Conservation (phyloP, 2,888 invertebrate genomes). For the Drosophila buzzatii region DNA sequence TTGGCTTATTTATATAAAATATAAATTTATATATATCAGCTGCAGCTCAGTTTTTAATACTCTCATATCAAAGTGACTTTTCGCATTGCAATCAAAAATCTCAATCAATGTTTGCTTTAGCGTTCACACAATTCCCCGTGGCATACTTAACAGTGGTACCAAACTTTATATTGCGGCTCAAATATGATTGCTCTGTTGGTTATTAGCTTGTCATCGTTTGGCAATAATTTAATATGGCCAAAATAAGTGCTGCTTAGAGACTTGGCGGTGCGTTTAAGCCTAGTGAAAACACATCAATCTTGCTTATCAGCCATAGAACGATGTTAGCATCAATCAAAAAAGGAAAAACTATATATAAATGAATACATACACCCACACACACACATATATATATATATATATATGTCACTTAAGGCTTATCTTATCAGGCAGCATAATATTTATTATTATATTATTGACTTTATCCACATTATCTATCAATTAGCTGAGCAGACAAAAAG, state of each 20-base stretch:
- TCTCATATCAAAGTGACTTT: background rate
- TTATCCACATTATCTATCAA: conserved; percentile 19
- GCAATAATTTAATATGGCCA: conserved; percentile 31
- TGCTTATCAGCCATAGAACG: conserved; percentile 31
- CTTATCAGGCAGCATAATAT: conserved; percentile 21
- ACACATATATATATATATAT: background rate
- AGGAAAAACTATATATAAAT: background rate
- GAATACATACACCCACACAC: background rate
- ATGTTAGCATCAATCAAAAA: conserved; percentile 15
- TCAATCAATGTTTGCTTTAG: background rate
- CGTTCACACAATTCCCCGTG: background rate
- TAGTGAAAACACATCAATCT: conserved; percentile 32
- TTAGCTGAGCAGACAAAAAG: background rate
- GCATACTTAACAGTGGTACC: background rate
- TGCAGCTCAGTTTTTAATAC: background rate
- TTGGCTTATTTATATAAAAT: background rate
- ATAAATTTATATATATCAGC: background rate
- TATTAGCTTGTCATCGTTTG: conserved; percentile 26
- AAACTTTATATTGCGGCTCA: background rate
- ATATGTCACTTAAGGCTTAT: conserved; percentile 12
- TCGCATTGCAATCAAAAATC: background rate
- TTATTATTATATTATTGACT: conserved; percentile 10
- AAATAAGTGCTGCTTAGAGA: conserved; percentile 24
- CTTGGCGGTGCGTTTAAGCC: conserved; percentile 30
- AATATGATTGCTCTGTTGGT: background rate